Percentiles rank a stretch among this genome's conserved stretches.
Conservation (phyloP, 2,888 invertebrate species). For the Eulithis testata region DNA sequence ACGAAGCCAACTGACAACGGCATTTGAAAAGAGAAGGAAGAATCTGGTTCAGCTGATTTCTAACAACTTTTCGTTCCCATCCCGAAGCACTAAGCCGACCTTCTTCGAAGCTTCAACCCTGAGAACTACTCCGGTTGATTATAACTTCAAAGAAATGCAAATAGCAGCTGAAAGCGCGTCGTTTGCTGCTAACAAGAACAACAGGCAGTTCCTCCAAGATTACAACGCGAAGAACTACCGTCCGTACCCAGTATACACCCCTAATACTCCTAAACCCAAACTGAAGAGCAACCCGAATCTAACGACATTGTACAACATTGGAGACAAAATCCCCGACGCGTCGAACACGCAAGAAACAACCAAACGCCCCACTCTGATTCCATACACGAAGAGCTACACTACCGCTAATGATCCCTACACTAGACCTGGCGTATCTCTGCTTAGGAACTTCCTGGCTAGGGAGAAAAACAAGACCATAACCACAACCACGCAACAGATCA, state of each 20-base stretch:
- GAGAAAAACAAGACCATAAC: slow-evolving; percentile 69
- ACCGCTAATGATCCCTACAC: slow-evolving; percentile 73
- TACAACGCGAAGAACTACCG: slow-evolving; percentile 71
- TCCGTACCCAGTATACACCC: slow-evolving; percentile 76
- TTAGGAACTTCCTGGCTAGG: slow-evolving; percentile 70
- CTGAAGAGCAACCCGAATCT: slow-evolving; percentile 68
- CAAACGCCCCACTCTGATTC: slow-evolving; percentile 72
- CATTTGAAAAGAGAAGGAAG: slow-evolving; percentile 70
- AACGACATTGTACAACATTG: slow-evolving; percentile 76
- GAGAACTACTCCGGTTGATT: slow-evolving; percentile 71
- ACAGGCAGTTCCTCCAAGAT: slow-evolving; percentile 75
- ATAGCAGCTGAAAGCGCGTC: slow-evolving; percentile 91
- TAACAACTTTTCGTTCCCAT: slow-evolving; percentile 67
- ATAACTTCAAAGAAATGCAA: slow-evolving; percentile 86
- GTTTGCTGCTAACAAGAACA: slow-evolving; percentile 86
- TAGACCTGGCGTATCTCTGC: slow-evolving; percentile 74
- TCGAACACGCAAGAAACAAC: slow-evolving; percentile 56
- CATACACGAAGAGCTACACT: slow-evolving; percentile 72
- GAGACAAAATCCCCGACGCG: slow-evolving; percentile 56
- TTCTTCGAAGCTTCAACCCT: slow-evolving; percentile 68
- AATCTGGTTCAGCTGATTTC: slow-evolving; percentile 74
- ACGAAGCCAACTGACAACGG: slow-evolving; percentile 64
- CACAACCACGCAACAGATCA: slow-evolving; percentile 58
- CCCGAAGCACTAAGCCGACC: slow-evolving; percentile 63
- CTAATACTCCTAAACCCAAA: slow-evolving; percentile 64